phyloP scores from a whole-genome alignment of 2,113 vertebrate genomes.

The Phocoena phocoena region DNA sequence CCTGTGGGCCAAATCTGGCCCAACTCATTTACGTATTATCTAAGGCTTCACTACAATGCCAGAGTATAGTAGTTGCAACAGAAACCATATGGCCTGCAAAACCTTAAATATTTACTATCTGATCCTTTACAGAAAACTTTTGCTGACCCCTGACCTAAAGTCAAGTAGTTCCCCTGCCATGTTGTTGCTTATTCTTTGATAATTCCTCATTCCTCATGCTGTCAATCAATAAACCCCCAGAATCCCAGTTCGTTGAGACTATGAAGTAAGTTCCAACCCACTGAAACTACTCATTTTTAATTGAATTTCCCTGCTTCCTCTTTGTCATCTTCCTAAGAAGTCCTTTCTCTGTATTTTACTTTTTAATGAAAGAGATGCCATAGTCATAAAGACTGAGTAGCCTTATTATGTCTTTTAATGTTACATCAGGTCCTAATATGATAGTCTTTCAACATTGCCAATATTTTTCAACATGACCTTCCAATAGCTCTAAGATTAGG shows the following conservation, averaged over 20 bases:
- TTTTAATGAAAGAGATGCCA: constrained; percentile 18
- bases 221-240: background rate
- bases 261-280: background rate
- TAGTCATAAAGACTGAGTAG: background rate
- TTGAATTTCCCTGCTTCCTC: constrained; percentile 15
- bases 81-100: background rate
- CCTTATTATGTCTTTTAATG: background rate
- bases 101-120: constrained; percentile 17
- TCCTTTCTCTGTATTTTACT: background rate
- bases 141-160: background rate
- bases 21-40: background rate
- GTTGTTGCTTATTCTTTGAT: constrained; percentile 29
- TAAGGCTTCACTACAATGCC: background rate
- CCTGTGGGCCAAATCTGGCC: background rate
- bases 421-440: background rate
- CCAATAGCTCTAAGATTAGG: background rate
- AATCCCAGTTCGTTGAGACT: background rate
- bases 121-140: constrained; percentile 16
- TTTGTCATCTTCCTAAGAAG: constrained; percentile 22
- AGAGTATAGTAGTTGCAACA: background rate
- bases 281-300: constrained; percentile 15
- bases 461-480: background rate
- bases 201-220: background rate
- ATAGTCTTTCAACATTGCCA: background rate
- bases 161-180: background rate